Evolutionary conservation across 2,888 invertebrate genomes (phyloP).

Genomic region (Lasius fuliginosus): DNA sequence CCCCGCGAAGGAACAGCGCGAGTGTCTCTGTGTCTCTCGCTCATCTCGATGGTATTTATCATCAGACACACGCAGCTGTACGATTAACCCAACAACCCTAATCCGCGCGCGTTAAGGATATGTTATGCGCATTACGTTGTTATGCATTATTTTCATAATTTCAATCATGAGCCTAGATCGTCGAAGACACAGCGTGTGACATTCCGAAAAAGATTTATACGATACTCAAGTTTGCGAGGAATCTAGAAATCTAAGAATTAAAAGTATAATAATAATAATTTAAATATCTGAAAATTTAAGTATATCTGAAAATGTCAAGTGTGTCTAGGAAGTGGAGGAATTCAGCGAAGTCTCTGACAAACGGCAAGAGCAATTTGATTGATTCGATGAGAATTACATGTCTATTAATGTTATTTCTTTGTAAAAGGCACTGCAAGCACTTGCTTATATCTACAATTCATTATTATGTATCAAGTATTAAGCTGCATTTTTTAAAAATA

Average conservation of each 20-base stretch:
- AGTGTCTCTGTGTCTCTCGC: background rate
- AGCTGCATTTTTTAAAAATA: background rate
- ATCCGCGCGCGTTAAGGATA: background rate
- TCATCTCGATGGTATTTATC: constrained; percentile 6
- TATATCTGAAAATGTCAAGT: background rate
- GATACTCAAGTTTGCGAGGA: background rate
- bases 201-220: background rate
- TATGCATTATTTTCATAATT: background rate
- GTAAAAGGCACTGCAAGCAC: background rate
- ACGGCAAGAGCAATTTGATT: background rate
- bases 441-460: background rate
- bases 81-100: constrained; percentile 1
- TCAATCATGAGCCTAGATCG: background rate
- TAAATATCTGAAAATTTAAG: background rate
- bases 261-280: background rate
- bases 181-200: background rate
- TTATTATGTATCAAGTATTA: background rate
- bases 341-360: background rate
- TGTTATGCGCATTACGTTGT: too few relatives aligned
- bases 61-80: background rate
- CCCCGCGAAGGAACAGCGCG: constrained; percentile 22
- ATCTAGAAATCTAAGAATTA: background rate
- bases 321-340: background rate
- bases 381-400: background rate
- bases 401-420: background rate